Base-by-base conservation (phyloP, 2,888 invertebrate genomes). In the Acanthococcus lagerstroemiae region DNA sequence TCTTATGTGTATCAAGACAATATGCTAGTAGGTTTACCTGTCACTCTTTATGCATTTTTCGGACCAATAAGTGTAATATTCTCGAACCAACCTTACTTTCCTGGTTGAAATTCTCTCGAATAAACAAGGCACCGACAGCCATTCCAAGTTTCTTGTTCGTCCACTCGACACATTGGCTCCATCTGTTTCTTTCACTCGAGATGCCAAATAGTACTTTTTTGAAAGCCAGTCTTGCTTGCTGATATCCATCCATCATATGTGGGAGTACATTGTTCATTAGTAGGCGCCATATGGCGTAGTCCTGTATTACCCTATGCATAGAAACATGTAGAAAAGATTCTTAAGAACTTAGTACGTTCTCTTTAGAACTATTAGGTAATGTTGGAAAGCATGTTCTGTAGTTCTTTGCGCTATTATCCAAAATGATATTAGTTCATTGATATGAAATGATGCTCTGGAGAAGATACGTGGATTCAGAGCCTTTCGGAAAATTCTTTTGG, bases 121-220 rank as follows among this genome's bases (percentile, higher is more conserved):
- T 88, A 74, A 91, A 92, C 5, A 92, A 80, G 0, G 90, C 86
- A 0, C 91, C 91, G 0, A 90, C 88, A 0, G 90, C 90, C 84
- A 90, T 88, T 37, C 90, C 91, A 72, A 91, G 79, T 74, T 87
- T 87, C 75, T 90, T 90, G 74, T 90, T 90, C 7, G 89, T 89
- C 84, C 88, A 88, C 71, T 87, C 88, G 15, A 90, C 90, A 75
- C 88, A 88, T 71, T 84, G 84, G 22, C 83, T 82, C 89, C 90
- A 90, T 61, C 88, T 80, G 72, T 84, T 84, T 44, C 87, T 75
- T 74, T 88, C 87, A 72, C 84, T 85, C 71, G 85, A 79, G 63
- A 88, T 85, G 4, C 89, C 89, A 69, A 85, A 76, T 1, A 89
- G 77, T 27, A 88, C 86, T 74, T 85, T 86, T 1, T 85, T 80